Evolutionary conservation across 2,888 invertebrate species (phyloP), one percentile per base, ranked within the genome.

Genomic region (Ectobius pallidus): DNA sequence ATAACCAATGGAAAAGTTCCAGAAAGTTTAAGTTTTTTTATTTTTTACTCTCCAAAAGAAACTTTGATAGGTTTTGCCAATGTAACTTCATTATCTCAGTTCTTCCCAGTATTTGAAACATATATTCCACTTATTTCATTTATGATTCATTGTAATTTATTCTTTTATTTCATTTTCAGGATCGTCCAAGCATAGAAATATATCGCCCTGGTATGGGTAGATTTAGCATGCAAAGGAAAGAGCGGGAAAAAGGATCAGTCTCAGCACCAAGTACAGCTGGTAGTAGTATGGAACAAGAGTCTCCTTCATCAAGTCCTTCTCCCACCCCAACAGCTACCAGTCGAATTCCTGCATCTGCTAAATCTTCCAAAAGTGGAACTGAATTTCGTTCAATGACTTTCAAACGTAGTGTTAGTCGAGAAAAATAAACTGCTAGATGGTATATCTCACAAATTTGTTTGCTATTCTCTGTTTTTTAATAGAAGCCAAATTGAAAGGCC

Each of bases 191-290:
- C 55, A 90, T 95, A 81, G 93, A 93, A 74, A 93, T 96, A 77
- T 96, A 96, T 83, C 91, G 95, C 77, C 96, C 96, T 0, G 94
- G 94, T 25, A 95, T 92, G 92, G 89, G 92, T n/a, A 89, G 88
- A 79, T 90, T 92, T 80, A 89, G 91, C 78, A 91, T 90, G 81
- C 90, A 91, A 78, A 86, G 86, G 65, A 80, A 87, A 63, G 86
- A 86, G 18, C 80, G 81, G 63, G 80, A 79, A 69, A 87, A 87
- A 77, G 85, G 85, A 63, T 86, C 86, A 75, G 85, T 46, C 16
- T 65, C 65, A n/a, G 32, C 62, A 0, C n/a, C 58, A n/a, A 42
- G 63, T 22, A 63, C 63, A 16, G 39, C 62, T 20, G 52, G 42
- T 3, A 78, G 78, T 74, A 78, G 77, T 55, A 76, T 77, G 7